A percentile compares a stretch with the other conserved stretches of the same genome.
Conservation (phyloP, 2,888 invertebrate genomes). For the Ectemnius continuus region DNA sequence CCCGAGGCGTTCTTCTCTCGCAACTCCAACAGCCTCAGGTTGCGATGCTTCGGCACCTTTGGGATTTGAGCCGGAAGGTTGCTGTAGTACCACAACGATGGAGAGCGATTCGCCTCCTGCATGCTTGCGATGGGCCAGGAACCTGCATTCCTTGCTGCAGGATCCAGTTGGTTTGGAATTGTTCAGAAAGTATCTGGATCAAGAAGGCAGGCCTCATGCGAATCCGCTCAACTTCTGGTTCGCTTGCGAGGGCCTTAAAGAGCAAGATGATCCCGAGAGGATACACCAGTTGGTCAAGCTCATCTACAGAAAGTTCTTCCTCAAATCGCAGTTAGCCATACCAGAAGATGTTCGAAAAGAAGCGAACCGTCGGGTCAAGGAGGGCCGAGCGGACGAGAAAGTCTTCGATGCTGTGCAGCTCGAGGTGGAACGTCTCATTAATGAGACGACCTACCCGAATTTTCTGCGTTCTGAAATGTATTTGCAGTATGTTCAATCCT, state of each 20-base stretch:
- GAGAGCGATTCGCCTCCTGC: slow-evolving; percentile 81
- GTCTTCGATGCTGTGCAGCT: slow-evolving; percentile 92
- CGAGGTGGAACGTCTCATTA: slow-evolving; percentile 90
- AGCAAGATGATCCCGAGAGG: slow-evolving; percentile 87
- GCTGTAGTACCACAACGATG: slow-evolving; percentile 78
- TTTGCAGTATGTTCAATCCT: slow-evolving; percentile 89
- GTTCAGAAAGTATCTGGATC: slow-evolving; percentile 90
- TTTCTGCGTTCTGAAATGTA: slow-evolving; percentile 96
- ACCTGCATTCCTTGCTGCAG: slow-evolving; percentile 88
- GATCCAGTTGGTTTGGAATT: slow-evolving; percentile 94
- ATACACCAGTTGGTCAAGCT: slow-evolving; percentile 88
- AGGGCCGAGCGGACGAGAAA: slow-evolving; percentile 85
- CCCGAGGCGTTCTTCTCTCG: slow-evolving; percentile 77
- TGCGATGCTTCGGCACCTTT: slow-evolving; percentile 78
- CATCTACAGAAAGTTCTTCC: slow-evolving; percentile 88
- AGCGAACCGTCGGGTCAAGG: slow-evolving; percentile 87
- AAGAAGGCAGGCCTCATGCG: slow-evolving; percentile 88
- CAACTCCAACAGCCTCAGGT: slow-evolving; percentile 65
- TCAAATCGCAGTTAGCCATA: slow-evolving; percentile 90
- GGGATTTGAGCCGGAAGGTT: slow-evolving; percentile 81
- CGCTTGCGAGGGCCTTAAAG: slow-evolving; percentile 92
- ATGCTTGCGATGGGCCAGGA: slow-evolving; percentile 93
- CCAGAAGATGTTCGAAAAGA: slow-evolving; percentile 89
- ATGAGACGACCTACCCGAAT: slow-evolving; percentile 92
- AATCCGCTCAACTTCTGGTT: slow-evolving; percentile 95